These are phyloP conservation scores for Elaeidobius kamerunicus DNA, from an alignment of 2,888 invertebrate genomes.

Conservation along the genomic window DNA sequence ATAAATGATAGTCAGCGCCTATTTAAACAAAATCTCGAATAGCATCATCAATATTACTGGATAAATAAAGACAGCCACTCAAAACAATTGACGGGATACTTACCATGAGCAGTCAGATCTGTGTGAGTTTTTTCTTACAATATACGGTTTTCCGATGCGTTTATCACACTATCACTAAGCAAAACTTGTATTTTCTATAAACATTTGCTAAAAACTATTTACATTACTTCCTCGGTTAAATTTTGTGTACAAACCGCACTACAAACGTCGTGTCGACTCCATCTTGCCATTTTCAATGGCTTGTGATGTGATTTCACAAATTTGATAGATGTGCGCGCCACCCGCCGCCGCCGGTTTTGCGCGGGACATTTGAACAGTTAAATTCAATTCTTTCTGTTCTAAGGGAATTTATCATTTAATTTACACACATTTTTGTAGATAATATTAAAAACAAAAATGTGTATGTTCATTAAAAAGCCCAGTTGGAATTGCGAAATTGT, in stretches of 20 bases:
- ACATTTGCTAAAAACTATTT: conserved; percentile 39
- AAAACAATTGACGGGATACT: conserved; percentile 44
- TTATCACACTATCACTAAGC: conserved; percentile 35
- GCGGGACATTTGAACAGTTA: conserved; percentile 25
- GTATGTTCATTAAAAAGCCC: no score
- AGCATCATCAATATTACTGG: conserved; percentile 1
- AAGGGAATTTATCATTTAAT: no score
- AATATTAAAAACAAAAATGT: no score
- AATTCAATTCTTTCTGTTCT: no score
- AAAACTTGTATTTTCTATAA: conserved; percentile 35
- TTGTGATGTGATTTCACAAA: conserved; percentile 39
- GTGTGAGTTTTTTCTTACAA: conserved; percentile 23
- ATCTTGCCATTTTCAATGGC: conserved; percentile 50
- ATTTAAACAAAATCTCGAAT: neutral
- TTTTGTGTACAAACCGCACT: conserved; percentile 50
- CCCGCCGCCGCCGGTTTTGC: conserved; percentile 11
- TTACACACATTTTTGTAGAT: no score
- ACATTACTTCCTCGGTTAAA: conserved; percentile 45
- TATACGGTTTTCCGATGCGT: conserved; percentile 34
- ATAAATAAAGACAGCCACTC: conserved; percentile 8
- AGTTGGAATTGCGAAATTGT: no score
- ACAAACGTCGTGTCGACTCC: conserved; percentile 51
- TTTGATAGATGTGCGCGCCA: conserved; percentile 25
- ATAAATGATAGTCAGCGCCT: no score
- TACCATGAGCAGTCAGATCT: conserved; percentile 50